phyloP scores from a whole-genome alignment of 2,113 vertebrate genomes.

The Chaetura pelagica region DNA sequence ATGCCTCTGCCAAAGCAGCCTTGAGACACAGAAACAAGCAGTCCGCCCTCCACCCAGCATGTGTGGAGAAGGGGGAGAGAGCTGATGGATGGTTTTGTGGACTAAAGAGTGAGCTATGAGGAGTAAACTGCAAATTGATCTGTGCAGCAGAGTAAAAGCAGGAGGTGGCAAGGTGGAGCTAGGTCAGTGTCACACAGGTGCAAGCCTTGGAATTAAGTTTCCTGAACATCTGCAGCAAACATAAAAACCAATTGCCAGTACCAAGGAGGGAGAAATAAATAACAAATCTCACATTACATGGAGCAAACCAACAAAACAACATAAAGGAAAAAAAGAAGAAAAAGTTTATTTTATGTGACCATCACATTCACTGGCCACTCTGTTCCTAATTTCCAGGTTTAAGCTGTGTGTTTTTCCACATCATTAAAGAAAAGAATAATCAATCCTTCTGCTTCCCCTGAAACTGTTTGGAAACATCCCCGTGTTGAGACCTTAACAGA shows the following conservation, averaged over 20 bases:
- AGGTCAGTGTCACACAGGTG: conserved; percentile 65
- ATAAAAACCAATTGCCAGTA: conserved; percentile 39
- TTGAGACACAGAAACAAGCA: background rate
- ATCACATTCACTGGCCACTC: background rate
- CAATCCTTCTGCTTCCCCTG: conserved; percentile 10
- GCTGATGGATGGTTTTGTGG: background rate
- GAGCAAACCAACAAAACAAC: conserved; percentile 31
- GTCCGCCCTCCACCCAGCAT: background rate
- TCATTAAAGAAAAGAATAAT: conserved; percentile 41
- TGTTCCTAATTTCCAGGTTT: conserved; percentile 33
- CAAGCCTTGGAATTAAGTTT: conserved; percentile 52
- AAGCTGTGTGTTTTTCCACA: conserved; percentile 27
- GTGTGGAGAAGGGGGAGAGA: background rate
- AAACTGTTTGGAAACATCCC: conserved; percentile 37
- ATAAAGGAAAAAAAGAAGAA: background rate
- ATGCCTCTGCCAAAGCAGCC: background rate
- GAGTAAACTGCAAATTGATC: conserved; percentile 48
- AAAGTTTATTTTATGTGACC: background rate
- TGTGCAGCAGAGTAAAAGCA: conserved; percentile 18
- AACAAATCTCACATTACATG: background rate
- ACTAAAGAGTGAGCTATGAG: background rate
- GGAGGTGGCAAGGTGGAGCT: conserved; percentile 43
- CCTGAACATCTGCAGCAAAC: conserved; percentile 74
- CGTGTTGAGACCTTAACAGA: background rate
- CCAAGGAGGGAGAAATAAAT: background rate